A percentile compares a stretch with the other conserved stretches of the same genome.
Conservation (phyloP, 2,888 invertebrate species). For the Acanthococcus lagerstroemiae region DNA sequence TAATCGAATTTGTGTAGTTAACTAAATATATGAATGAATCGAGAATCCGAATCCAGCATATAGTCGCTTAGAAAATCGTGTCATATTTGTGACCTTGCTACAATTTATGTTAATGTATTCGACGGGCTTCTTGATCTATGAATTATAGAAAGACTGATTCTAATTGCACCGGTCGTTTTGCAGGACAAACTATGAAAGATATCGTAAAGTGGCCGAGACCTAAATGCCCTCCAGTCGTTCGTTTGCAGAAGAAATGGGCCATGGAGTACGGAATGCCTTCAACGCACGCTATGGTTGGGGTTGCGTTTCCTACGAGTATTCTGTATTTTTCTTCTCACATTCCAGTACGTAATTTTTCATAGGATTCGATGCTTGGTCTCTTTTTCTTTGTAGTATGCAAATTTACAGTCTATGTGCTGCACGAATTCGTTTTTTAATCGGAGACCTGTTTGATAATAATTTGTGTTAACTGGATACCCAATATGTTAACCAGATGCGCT, state of each 20-base stretch:
- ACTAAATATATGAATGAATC: background rate
- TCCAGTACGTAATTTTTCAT: no score
- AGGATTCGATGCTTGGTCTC: no score
- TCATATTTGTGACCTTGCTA: background rate
- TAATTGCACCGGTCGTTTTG: slow-evolving; percentile 6
- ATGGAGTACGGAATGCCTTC: slow-evolving; percentile 92
- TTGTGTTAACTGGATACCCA: no score
- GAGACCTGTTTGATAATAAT: no score
- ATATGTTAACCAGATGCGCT: no score
- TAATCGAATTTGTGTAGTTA: background rate
- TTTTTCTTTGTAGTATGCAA: no score
- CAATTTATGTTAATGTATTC: background rate
- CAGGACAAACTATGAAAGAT: slow-evolving; percentile 81
- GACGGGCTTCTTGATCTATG: background rate
- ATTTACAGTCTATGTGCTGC: no score
- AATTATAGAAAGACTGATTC: background rate
- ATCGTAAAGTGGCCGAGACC: slow-evolving; percentile 79
- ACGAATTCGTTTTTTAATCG: no score
- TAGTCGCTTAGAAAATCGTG: background rate
- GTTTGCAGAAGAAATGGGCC: slow-evolving; percentile 78
- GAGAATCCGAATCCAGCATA: background rate
- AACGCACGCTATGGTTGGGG: slow-evolving; percentile 84
- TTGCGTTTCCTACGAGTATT: slow-evolving; percentile 77
- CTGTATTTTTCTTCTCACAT: slow-evolving; percentile 69
- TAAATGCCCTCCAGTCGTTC: slow-evolving; percentile 65